These are phyloP conservation scores for Turdus rufiventris DNA, from an alignment of 2,113 vertebrate species.

Conservation along the genomic window DNA sequence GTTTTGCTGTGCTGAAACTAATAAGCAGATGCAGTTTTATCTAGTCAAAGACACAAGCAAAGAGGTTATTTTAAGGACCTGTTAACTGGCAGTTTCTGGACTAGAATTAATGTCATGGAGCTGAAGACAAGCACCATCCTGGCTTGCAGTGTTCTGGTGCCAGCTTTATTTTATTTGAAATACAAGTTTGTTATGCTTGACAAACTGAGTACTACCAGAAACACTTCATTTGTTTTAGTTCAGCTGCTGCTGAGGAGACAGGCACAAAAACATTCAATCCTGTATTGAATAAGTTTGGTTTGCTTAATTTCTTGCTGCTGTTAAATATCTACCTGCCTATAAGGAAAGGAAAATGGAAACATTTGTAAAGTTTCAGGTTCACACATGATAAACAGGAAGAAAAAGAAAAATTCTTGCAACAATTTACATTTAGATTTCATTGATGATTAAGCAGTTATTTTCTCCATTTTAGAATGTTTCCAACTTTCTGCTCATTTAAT, in stretches of 20 bases:
- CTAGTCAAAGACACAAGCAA: not conserved
- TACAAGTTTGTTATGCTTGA: not conserved
- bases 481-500: not conserved
- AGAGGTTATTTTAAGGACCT: not conserved
- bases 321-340: not conserved
- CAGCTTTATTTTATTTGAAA: not conserved
- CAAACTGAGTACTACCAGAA: not conserved
- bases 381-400: not conserved
- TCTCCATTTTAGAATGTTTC: not conserved
- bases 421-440: not conserved
- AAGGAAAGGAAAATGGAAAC: not conserved
- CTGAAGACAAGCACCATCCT: not conserved
- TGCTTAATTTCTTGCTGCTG: not conserved
- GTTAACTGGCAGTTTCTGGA: not conserved
- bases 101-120: not conserved
- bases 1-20: not conserved
- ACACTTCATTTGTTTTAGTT: not conserved
- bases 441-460: not conserved
- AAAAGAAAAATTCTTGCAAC: not conserved
- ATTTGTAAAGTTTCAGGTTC: not conserved
- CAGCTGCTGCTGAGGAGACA: not conserved
- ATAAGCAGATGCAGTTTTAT: not conserved
- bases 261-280: fast-evolving
- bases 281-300: not conserved
- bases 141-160: not conserved